Conservation (phyloP, 1,140 invertebrate species). For the Cyphomyrmex costatus region DNA sequence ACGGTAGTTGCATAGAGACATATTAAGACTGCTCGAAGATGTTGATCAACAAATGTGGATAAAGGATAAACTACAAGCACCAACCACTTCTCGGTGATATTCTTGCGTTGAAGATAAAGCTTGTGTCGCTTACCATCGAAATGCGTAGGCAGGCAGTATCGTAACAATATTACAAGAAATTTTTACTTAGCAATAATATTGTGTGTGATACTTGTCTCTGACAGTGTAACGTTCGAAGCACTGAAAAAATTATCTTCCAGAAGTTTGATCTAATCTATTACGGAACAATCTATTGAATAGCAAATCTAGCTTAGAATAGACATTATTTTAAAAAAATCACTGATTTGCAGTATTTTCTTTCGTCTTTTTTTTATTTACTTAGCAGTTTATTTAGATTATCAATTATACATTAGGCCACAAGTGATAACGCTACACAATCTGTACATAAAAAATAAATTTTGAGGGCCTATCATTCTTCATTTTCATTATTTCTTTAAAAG, state of each 20-base stretch:
- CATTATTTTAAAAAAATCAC: slow-evolving; percentile 41
- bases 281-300: slow-evolving; percentile 30
- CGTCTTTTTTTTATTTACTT: slow-evolving; percentile 6
- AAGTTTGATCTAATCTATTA: slow-evolving; percentile 6
- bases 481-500: slow-evolving; percentile 38
- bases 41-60: slow-evolving; percentile 36
- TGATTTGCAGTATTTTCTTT: slow-evolving; percentile 59
- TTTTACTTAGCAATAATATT: slow-evolving; percentile 77
- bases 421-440: slow-evolving; percentile 31
- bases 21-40: slow-evolving; percentile 56
- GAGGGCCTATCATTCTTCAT: slow-evolving; percentile 61
- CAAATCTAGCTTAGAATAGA: slow-evolving; percentile 19
- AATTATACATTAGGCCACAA: slow-evolving; percentile 31
- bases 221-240: slow-evolving; percentile 24
- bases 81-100: slow-evolving; percentile 23
- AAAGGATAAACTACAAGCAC: slow-evolving; percentile 37
- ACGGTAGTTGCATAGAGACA: slow-evolving; percentile 55
- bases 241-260: slow-evolving; percentile 30
- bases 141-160: slow-evolving; percentile 54
- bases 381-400: slow-evolving; percentile 28
- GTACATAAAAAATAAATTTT: slow-evolving; percentile 65
- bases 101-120: slow-evolving; percentile 15
- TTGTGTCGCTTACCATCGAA: slow-evolving; percentile 61
- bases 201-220: slow-evolving; percentile 62
- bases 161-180: slow-evolving; percentile 61